A percentile compares a stretch with the other conserved stretches of the same genome.
These are phyloP conservation scores for Odontomachus brunneus DNA, from an alignment of 1,140 invertebrate species.

Conservation along the genomic window DNA sequence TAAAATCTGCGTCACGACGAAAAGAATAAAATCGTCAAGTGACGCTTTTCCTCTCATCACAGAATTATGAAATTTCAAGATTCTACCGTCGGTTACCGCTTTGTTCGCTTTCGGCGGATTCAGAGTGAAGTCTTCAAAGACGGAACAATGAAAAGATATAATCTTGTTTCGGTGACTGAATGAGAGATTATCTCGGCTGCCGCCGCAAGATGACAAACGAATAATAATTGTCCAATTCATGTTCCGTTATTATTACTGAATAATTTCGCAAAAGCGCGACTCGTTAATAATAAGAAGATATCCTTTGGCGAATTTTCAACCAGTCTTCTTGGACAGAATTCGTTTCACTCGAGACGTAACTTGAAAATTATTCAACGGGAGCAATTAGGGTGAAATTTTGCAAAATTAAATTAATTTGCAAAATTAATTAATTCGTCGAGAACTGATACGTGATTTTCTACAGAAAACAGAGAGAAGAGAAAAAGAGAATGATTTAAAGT, in stretches of 20 bases:
- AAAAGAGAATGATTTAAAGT: not conserved
- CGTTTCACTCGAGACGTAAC: not conserved
- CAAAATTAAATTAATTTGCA: not conserved
- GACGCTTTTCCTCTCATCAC: not conserved
- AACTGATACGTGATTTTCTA: not conserved
- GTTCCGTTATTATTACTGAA: not conserved
- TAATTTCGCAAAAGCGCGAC: not conserved
- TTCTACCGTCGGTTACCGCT: not conserved
- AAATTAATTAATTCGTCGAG: not conserved
- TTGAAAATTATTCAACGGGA: not conserved
- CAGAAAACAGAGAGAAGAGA: not conserved
- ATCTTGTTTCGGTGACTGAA: conserved; percentile 35
- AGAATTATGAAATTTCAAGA: conserved; percentile 28
- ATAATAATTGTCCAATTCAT: conserved; percentile 47
- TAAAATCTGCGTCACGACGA: not conserved
- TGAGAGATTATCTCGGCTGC: not conserved
- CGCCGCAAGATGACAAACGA: conserved; percentile 13
- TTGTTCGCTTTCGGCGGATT: not conserved
- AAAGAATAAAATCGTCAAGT: not conserved
- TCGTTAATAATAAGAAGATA: conserved; percentile 9
- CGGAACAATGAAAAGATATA: conserved; percentile 32
- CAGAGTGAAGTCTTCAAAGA: conserved; percentile 18
- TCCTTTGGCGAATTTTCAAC: conserved; percentile 6
- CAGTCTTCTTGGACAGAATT: not conserved
- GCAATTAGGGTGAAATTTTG: not conserved